These are phyloP conservation scores for Zoanthus solanderi DNA, from an alignment of 92 coral and sea anemone genomes.

Conservation along the genomic window DNA sequence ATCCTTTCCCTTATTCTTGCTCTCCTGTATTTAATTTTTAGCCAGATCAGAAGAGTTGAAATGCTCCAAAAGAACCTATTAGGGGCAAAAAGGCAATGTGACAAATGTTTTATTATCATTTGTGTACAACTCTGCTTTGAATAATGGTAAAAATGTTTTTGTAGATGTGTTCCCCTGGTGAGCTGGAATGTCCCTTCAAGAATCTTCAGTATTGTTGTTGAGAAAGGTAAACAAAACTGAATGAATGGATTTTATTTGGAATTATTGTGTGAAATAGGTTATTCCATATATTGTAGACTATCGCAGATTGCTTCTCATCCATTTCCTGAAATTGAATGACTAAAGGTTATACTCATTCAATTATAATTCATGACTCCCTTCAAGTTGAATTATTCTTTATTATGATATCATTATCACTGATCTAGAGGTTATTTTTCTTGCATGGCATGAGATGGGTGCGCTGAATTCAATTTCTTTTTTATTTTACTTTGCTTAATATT, in stretches of 20 bases:
- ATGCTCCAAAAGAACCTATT: slow-evolving; percentile 19
- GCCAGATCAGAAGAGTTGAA: slow-evolving; percentile 17
- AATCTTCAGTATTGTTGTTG: slow-evolving; percentile 17
- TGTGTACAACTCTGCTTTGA: slow-evolving; percentile 26
- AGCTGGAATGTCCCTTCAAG: neutral
- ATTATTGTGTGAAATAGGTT: slow-evolving; percentile 17
- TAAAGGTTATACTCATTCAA: slow-evolving; percentile 5
- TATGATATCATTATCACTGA: slow-evolving; percentile 19
- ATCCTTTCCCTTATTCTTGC: slow-evolving; percentile 23
- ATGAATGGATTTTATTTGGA: slow-evolving; percentile 4
- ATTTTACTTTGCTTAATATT: slow-evolving; percentile 12
- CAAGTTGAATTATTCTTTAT: slow-evolving; percentile 15
- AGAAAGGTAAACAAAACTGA: slow-evolving; percentile 14
- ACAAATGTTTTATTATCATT: slow-evolving; percentile 24
- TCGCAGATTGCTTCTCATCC: slow-evolving; percentile 14
- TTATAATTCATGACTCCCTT: slow-evolving; percentile 5
- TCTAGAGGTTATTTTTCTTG: slow-evolving; percentile 19
- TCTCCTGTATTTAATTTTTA: slow-evolving; percentile 16
- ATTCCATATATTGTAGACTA: slow-evolving; percentile 15
- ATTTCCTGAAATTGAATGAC: slow-evolving; percentile 23
- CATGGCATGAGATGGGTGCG: slow-evolving; percentile 14
- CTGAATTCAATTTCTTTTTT: slow-evolving; percentile 9
- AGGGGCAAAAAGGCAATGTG: slow-evolving; percentile 14
- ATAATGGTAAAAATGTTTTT: slow-evolving; percentile 20
- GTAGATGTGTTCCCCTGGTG: slow-evolving; percentile 6